Percentiles rank a stretch among this genome's conserved stretches.
Conservation (phyloP, 1,140 invertebrate genomes). For the Phenacoccus solenopsis region DNA sequence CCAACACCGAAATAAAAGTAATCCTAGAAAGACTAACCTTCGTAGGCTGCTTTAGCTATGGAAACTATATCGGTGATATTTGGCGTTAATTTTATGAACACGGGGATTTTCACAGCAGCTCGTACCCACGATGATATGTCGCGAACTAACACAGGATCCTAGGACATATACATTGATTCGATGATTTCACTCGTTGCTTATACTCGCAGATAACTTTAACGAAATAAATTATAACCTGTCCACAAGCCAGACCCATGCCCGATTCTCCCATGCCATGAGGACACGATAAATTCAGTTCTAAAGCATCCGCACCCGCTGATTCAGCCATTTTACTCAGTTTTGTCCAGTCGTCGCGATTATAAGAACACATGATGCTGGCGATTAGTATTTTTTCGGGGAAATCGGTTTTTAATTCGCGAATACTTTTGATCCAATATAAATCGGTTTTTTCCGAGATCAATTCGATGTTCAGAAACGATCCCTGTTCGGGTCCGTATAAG, state of each 20-base stretch:
- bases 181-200: no score
- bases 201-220: background rate
- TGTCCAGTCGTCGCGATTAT: conserved; percentile 78
- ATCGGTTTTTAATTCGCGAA: conserved; percentile 80
- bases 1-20: background rate
- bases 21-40: conserved; percentile 43
- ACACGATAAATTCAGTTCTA: conserved; percentile 94
- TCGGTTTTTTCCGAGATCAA: conserved; percentile 93
- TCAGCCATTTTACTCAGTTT: conserved; percentile 65
- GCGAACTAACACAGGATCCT: conserved; percentile 73
- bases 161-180: conserved; percentile 24
- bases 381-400: conserved; percentile 85
- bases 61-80: conserved; percentile 88
- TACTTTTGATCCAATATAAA: conserved; percentile 82
- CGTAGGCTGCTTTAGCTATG: conserved; percentile 79
- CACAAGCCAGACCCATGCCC: conserved; percentile 96
- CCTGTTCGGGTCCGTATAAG: conserved; percentile 80
- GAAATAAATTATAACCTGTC: conserved; percentile 50
- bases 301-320: conserved; percentile 76
- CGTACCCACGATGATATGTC: conserved; percentile 86
- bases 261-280: conserved; percentile 97
- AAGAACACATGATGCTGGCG: conserved; percentile 93
- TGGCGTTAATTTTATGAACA: conserved; percentile 95
- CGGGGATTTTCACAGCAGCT: conserved; percentile 76
- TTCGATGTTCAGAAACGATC: conserved; percentile 94